Conservation (phyloP, 2,797 vertebrate species). For the Platalea minor region DNA sequence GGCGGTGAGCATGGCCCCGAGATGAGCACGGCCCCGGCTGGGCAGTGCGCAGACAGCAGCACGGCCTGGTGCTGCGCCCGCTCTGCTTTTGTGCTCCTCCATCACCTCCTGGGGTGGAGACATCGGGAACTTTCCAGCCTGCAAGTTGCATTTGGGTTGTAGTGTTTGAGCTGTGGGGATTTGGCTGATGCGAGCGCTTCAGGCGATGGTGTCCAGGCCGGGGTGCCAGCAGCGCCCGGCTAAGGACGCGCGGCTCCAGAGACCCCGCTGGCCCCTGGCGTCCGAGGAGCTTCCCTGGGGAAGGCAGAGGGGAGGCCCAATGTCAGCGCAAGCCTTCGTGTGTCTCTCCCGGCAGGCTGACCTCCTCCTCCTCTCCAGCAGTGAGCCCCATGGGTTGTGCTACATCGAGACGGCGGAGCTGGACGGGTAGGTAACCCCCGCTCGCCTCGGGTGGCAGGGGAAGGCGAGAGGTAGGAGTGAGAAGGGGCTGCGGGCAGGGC, state of each 20-base stretch:
- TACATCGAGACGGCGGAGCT: constrained; percentile 97
- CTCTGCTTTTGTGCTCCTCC: background rate
- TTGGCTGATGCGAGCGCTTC: background rate
- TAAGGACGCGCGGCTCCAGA: fast-evolving
- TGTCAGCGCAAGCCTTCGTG: background rate
- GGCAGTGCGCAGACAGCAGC: no score
- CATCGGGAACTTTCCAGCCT: background rate
- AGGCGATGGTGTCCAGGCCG: background rate
- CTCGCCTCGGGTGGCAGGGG: fast-evolving
- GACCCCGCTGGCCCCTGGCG: background rate
- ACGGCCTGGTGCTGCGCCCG: fast-evolving
- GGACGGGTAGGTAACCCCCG: constrained; percentile 81
- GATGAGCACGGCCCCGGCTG: fast-evolving
- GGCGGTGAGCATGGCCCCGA: constrained; percentile 79
- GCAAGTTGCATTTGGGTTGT: background rate
- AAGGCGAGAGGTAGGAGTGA: background rate
- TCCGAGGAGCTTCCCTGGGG: background rate
- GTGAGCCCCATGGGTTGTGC: constrained; percentile 93
- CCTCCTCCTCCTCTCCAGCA: constrained; percentile 92
- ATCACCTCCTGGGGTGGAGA: background rate
- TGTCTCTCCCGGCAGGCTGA: constrained; percentile 83
- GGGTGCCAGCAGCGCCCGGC: background rate
- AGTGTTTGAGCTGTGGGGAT: background rate
- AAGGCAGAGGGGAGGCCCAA: fast-evolving
- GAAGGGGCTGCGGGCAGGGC: background rate